Conservation (phyloP, 2,888 invertebrate genomes). For the Coremacera marginata region DNA sequence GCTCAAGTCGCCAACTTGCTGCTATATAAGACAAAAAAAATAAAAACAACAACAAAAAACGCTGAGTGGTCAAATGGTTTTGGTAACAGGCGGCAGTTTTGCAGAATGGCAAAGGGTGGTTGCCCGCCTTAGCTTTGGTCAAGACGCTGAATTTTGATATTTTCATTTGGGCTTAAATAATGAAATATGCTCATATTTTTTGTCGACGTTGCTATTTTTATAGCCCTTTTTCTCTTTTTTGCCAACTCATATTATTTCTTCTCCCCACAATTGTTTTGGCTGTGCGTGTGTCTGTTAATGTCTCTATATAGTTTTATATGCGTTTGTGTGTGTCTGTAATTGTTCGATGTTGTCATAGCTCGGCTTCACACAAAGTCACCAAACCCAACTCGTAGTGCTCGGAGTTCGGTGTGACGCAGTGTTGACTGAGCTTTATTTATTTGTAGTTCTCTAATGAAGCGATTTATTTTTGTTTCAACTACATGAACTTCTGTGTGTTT, state of each 20-base stretch:
- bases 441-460: constrained; percentile 25
- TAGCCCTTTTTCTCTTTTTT: neutral
- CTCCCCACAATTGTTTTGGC: neutral
- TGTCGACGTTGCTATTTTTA: neutral
- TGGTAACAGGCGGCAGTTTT: neutral
- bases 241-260: neutral
- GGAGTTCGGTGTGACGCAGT: neutral
- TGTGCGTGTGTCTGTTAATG: neutral
- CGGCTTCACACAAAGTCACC: neutral
- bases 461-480: constrained; percentile 30
- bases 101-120: neutral
- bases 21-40: neutral
- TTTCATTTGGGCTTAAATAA: neutral
- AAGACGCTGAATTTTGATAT: constrained; percentile 20
- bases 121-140: neutral
- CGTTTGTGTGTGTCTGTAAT: neutral
- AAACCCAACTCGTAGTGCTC: neutral
- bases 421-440: constrained; percentile 13
- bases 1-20: constrained; percentile 1
- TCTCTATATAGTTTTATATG: neutral
- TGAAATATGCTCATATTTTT: neutral
- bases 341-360: neutral
- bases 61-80: neutral
- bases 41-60: neutral
- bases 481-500: constrained; percentile 11